These are phyloP conservation scores for Podarcis siculus DNA, from an alignment of 2,797 vertebrate genomes.

Conservation along the genomic window DNA sequence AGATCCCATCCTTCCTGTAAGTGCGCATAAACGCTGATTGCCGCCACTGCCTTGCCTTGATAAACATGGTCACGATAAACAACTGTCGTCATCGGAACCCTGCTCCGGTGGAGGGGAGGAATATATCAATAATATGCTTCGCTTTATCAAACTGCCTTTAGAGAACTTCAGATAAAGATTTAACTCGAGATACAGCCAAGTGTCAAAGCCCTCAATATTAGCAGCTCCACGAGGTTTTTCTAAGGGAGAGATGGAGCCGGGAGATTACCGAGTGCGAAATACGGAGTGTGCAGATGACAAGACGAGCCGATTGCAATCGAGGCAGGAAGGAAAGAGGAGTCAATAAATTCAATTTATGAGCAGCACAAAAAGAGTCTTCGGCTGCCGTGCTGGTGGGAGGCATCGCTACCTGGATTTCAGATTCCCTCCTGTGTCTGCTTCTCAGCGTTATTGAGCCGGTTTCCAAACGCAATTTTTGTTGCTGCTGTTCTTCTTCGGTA, in stretches of 20 bases:
- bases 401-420: constrained; percentile 59
- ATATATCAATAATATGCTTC: constrained; percentile 62
- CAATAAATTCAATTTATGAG: constrained; percentile 73
- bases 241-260: constrained; percentile 64
- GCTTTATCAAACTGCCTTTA: constrained; percentile 54
- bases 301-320: constrained; percentile 61
- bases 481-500: constrained; percentile 44
- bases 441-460: constrained; percentile 56
- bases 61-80: constrained; percentile 51
- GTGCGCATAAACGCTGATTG: neutral
- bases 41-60: neutral
- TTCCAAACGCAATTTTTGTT: constrained; percentile 46
- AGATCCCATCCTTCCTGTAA: neutral
- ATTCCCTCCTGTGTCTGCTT: constrained; percentile 63
- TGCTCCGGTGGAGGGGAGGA: constrained; percentile 28
- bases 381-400: constrained; percentile 35
- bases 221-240: constrained; percentile 51
- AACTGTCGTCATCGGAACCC: constrained; percentile 20
- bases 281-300: constrained; percentile 58
- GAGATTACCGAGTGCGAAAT: constrained; percentile 63
- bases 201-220: constrained; percentile 61
- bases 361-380: constrained; percentile 58
- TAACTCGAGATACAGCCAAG: constrained; percentile 3
- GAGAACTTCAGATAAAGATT: constrained; percentile 46
- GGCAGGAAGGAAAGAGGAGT: constrained; percentile 68